A percentile compares a stretch with the other conserved stretches of the same genome.
Conservation (phyloP, 2,797 vertebrate species). For the Myripristis murdjan region DNA sequence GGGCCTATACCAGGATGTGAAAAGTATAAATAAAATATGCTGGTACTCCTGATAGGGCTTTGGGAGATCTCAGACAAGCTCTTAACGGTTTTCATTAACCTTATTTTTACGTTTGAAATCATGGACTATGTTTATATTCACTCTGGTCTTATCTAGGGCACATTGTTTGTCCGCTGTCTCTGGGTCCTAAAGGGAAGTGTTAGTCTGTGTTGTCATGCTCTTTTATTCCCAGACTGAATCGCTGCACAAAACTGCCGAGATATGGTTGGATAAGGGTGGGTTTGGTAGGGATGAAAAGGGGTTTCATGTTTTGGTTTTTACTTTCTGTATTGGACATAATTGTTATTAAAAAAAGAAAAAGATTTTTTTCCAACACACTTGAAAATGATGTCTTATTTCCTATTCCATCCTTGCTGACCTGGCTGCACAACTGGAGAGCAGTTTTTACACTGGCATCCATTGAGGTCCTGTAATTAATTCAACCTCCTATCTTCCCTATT, state of each 20-base stretch:
- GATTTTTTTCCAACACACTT: slow-evolving; percentile 77
- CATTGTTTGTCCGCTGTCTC: slow-evolving; percentile 60
- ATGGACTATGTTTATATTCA: slow-evolving; percentile 72
- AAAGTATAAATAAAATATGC: slow-evolving; percentile 63
- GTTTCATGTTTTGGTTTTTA: slow-evolving; percentile 79
- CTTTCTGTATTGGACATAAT: slow-evolving; percentile 84
- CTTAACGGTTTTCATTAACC: slow-evolving; percentile 57
- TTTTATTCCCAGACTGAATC: slow-evolving; percentile 80
- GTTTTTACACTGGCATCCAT: not conserved
- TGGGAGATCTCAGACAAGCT: slow-evolving; percentile 50
- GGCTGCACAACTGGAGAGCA: not conserved
- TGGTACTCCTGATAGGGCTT: slow-evolving; percentile 59
- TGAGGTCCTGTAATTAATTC: too few species aligned
- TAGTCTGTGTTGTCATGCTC: slow-evolving; percentile 67
- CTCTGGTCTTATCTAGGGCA: slow-evolving; percentile 69
- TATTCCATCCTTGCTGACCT: not conserved
- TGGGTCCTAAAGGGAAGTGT: slow-evolving; percentile 69
- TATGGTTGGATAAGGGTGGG: slow-evolving; percentile 77
- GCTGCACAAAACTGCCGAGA: slow-evolving; percentile 82
- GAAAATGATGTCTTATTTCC: slow-evolving; percentile 43
- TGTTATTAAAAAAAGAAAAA: slow-evolving; percentile 82
- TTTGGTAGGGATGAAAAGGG: slow-evolving; percentile 80
- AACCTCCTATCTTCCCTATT: too few species aligned
- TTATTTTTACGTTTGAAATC: slow-evolving; percentile 71
- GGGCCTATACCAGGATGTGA: slow-evolving; percentile 46